Evolutionary conservation across 2,888 invertebrate species (phyloP), one percentile per base, ranked within the genome.

Genomic region (Stratiomys singularior): DNA sequence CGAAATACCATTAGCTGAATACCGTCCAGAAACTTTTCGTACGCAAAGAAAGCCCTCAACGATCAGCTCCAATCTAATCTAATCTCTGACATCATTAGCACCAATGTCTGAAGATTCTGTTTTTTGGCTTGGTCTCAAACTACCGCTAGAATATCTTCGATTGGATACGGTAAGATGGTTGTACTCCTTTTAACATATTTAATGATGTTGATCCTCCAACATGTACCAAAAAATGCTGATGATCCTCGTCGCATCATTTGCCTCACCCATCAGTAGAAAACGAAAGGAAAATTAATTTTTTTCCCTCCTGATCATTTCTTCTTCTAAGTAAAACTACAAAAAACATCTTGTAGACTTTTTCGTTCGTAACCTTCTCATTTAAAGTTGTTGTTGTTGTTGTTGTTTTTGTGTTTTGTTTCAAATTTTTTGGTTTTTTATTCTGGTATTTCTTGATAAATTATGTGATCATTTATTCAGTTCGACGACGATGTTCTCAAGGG

Each of bases 231-330:
- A 46, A 46, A 69, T 23, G 11, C 23, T 63, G 66, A 66, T 66
- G 37, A 27, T 66, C 66, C 66, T 66, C 66, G n/a, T 30, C 66
- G 52, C 37, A 37, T 37, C 37, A 37, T 37, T 37, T 37, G 37
- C 37, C 9, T 9, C 37, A 37, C 37, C 9, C 52, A 18, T 9
- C n/a, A 9, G 15, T 18, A 11, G 47, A 69, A 69, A 69, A 46
- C 69, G 69, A 69, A 64, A 69, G 46, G 47, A 67, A 67, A 67
- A 67, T 67, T 66, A 25, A 46, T 69, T 69, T 69, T 69, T 69
- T 69, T n/a, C n/a, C n/a, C 25, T 1, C 21, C 25, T 25, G 18
- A 23, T 25, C 60, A 1, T 7, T 60, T 60, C 9, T 25, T 1
- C 23, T 7, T 60, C 52, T 5, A 18, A 52, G 52, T 13, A 52